Evolutionary conservation across 2,888 invertebrate genomes (phyloP).

Genomic region (Chirona hameri): DNA sequence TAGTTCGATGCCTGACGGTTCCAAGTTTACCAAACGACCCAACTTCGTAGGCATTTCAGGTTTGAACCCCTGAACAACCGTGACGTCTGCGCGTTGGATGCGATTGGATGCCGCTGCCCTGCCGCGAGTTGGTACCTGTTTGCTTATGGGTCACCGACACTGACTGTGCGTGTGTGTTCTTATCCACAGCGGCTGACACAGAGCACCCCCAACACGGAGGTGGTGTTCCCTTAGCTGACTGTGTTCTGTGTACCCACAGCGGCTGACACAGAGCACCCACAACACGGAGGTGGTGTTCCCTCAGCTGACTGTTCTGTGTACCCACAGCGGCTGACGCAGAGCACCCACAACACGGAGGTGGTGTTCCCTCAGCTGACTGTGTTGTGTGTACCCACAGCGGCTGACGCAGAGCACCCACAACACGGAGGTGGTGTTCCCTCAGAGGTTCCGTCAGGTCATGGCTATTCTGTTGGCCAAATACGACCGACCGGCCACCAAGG

Average conservation of each 20-base stretch:
- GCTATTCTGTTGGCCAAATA: neutral
- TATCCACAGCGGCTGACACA: neutral
- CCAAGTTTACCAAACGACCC: no score
- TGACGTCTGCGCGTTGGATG: no score
- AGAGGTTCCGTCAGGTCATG: neutral
- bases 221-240: neutral
- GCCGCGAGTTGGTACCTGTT: no score
- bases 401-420: neutral
- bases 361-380: neutral
- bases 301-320: neutral
- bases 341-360: neutral
- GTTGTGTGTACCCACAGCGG: neutral
- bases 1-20: no score
- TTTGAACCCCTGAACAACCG: no score
- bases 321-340: conserved; percentile 5
- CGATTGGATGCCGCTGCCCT: no score
- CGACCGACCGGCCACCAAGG: neutral
- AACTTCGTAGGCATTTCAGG: no score
- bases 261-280: neutral
- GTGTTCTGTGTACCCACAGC: neutral
- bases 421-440: conserved; percentile 1
- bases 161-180: neutral
- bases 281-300: neutral
- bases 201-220: neutral
- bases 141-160: neutral